phyloP scores from a whole-genome alignment of 2,113 vertebrate genomes.

The Dryoscopus gambensis region DNA sequence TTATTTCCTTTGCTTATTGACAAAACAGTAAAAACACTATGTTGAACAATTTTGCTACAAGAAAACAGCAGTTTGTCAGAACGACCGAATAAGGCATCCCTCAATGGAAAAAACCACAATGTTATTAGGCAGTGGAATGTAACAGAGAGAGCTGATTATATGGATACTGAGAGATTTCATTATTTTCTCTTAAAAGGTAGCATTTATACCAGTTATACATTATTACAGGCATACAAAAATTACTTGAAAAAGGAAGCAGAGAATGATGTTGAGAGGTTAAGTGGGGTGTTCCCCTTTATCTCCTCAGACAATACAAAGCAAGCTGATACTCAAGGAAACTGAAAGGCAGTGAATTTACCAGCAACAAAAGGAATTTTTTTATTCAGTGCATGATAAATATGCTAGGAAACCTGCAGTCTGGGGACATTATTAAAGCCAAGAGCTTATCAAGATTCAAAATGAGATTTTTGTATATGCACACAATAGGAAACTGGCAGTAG shows the following conservation, averaged over 20 bases:
- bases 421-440: constrained; percentile 41
- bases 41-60: constrained; percentile 52
- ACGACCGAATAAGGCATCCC: neutral
- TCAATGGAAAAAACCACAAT: neutral
- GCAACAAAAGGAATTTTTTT: constrained; percentile 18
- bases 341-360: constrained; percentile 45
- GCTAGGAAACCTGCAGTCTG: neutral
- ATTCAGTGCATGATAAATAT: constrained; percentile 32
- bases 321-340: constrained; percentile 13
- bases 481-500: constrained; percentile 2
- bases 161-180: neutral
- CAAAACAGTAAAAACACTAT: constrained; percentile 60
- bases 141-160: constrained; percentile 6
- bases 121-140: constrained; percentile 1
- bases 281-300: constrained; percentile 29
- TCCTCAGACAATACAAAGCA: constrained; percentile 30
- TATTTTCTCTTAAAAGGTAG: constrained; percentile 38
- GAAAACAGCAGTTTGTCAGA: constrained; percentile 66
- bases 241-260: constrained; percentile 29
- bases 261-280: constrained; percentile 42
- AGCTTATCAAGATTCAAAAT: constrained; percentile 46
- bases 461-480: constrained; percentile 19
- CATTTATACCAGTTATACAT: neutral
- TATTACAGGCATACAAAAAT: neutral
- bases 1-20: constrained; percentile 61